phyloP scores from a whole-genome alignment of 1,140 invertebrate species.

The Drosophila novamexicana region DNA sequence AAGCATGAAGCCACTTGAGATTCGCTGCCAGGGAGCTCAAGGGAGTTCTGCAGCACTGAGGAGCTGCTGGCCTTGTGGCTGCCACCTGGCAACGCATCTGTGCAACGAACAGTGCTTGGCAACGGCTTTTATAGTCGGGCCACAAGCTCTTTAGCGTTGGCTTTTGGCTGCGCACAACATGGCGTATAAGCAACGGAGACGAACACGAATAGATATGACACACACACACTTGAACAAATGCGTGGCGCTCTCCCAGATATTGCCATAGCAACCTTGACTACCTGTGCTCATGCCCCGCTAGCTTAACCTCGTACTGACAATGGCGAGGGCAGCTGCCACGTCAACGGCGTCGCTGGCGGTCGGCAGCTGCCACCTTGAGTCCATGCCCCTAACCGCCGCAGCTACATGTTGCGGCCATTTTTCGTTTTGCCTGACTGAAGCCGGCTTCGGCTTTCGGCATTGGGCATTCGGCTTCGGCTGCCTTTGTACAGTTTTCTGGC shows the following conservation, averaged over 20 bases:
- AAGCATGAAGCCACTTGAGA: conserved; percentile 39
- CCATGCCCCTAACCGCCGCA: conserved; percentile 4
- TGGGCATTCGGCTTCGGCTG: conserved; percentile 16
- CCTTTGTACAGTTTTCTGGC: conserved; percentile 55
- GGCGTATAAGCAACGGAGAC: conserved; percentile 69
- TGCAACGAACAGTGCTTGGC: conserved; percentile 64
- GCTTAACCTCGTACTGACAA: conserved; percentile 58
- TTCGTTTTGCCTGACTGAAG: conserved; percentile 30
- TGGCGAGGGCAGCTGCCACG: conserved; percentile 56
- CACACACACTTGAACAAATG: conserved; percentile 10
- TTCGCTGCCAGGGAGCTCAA: conserved; percentile 5
- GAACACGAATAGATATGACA: conserved; percentile 20
- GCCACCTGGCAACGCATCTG: conserved; percentile 65
- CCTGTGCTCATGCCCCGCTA: conserved; percentile 71
- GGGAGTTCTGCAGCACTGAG: conserved; percentile 6
- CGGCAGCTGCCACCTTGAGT: conserved; percentile 51
- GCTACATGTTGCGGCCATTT: conserved; percentile 45
- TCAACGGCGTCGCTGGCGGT: conserved; percentile 2
- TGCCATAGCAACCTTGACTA: conserved; percentile 80
- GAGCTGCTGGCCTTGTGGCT: conserved; percentile 43
- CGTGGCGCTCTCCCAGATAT: conserved; percentile 60
- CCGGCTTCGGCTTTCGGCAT: conserved; percentile 15
- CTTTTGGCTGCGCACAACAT: conserved; percentile 73
- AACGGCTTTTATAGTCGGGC: conserved; percentile 73
- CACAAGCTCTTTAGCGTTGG: conserved; percentile 21